Percentiles rank a stretch among this genome's conserved stretches.
These are phyloP conservation scores for Physocephala rufipes DNA, from an alignment of 2,888 invertebrate species.

Conservation along the genomic window DNA sequence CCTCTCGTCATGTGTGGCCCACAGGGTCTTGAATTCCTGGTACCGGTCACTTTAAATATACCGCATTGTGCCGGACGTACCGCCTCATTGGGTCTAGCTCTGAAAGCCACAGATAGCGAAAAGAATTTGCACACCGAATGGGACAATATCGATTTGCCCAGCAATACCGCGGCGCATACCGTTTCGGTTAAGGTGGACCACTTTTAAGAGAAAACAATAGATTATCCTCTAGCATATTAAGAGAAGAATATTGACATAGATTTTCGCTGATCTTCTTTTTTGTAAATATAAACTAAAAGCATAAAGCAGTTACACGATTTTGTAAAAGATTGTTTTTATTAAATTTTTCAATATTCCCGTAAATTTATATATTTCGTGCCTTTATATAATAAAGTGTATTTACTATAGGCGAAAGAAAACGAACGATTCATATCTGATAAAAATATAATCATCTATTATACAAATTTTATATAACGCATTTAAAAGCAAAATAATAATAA, in stretches of 20 bases:
- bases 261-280: slow-evolving; percentile 2
- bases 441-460: slow-evolving; percentile 12
- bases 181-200: slow-evolving; percentile 93
- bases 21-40: slow-evolving; percentile 86
- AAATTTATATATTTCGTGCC: slow-evolving; percentile 16
- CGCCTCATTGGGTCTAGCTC: slow-evolving; percentile 78
- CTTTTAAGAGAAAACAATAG: slow-evolving; percentile 71
- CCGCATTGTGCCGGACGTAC: slow-evolving; percentile 86
- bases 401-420: slow-evolving; percentile 12
- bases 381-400: slow-evolving; percentile 13
- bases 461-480: not conserved
- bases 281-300: slow-evolving; percentile 22
- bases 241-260: slow-evolving; percentile 5
- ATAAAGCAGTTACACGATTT: not conserved
- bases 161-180: slow-evolving; percentile 84
- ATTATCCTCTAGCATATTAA: not conserved
- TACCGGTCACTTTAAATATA: slow-evolving; percentile 89
- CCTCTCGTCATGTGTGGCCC: slow-evolving; percentile 97
- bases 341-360: too few relatives aligned
- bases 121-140: slow-evolving; percentile 85
- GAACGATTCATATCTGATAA: slow-evolving; percentile 14
- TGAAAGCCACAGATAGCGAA: slow-evolving; percentile 83
- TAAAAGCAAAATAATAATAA: not conserved
- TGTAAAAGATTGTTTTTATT: too few relatives aligned
- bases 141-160: slow-evolving; percentile 85